These are phyloP conservation scores for Galendromus occidentalis DNA, from an alignment of 1,140 invertebrate species.

Conservation along the genomic window DNA sequence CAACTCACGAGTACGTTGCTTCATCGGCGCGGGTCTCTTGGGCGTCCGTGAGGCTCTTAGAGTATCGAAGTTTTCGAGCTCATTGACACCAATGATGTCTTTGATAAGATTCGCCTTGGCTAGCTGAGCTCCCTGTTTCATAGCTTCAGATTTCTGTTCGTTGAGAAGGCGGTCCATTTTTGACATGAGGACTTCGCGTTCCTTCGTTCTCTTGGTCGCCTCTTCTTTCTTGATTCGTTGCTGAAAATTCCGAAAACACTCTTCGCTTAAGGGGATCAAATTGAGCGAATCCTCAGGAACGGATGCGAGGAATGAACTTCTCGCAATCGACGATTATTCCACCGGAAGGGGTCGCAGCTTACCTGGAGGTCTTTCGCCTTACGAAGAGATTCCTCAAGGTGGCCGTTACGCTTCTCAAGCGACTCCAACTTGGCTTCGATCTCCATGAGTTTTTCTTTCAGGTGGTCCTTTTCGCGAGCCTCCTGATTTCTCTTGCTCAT, in stretches of 20 bases:
- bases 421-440: not conserved
- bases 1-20: conserved; percentile 4
- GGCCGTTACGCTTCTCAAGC: not conserved
- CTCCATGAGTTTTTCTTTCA: conserved; percentile 1
- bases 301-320: not conserved
- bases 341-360: not conserved
- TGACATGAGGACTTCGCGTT: not conserved
- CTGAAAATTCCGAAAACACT: not conserved
- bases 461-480: not conserved
- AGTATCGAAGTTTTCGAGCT: not conserved
- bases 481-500: not conserved
- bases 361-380: not conserved
- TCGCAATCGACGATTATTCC: not conserved
- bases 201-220: not conserved
- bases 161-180: not conserved
- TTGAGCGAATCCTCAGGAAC: not conserved
- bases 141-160: not conserved
- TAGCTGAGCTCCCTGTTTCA: not conserved
- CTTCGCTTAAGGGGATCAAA: not conserved
- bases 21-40: not conserved
- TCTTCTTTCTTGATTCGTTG: not conserved
- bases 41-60: not conserved
- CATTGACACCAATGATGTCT: not conserved
- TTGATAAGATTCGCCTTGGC: not conserved
- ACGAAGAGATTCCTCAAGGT: not conserved